These are phyloP conservation scores for Netelia inedita DNA, from an alignment of 2,888 invertebrate species.

Conservation along the genomic window DNA sequence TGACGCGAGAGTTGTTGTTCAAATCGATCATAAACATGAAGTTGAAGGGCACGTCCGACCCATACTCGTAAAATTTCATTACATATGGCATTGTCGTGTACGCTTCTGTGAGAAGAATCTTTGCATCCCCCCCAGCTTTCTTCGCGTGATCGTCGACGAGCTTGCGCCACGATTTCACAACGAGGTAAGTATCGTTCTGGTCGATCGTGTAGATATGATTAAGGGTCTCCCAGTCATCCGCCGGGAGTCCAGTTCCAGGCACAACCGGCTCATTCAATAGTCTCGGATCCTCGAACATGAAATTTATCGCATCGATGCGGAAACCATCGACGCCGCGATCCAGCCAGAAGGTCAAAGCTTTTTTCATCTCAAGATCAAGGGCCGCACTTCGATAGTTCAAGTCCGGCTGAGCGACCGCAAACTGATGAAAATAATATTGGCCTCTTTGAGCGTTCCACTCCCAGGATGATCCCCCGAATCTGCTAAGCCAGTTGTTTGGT, in stretches of 20 bases:
- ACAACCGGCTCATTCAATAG: conserved; percentile 80
- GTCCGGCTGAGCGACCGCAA: conserved; percentile 88
- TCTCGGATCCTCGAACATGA: conserved; percentile 77
- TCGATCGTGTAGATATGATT: conserved; percentile 83
- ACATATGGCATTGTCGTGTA: conserved; percentile 86
- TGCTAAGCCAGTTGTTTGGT: conserved; percentile 86
- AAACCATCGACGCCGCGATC: conserved; percentile 88
- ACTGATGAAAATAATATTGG: conserved; percentile 88
- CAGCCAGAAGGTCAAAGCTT: conserved; percentile 87
- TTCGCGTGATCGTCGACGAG: conserved; percentile 87
- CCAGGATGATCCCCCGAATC: conserved; percentile 86
- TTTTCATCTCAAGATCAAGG: conserved; percentile 86
- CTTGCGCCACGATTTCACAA: conserved; percentile 87
- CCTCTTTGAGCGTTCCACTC: conserved; percentile 87
- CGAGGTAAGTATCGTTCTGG: conserved; percentile 81
- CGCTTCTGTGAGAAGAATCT: conserved; percentile 88
- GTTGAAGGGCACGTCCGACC: conserved; percentile 88
- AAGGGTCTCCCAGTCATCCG: conserved; percentile 79
- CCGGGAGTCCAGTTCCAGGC: conserved; percentile 71
- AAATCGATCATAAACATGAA: conserved; percentile 87
- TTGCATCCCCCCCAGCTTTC: conserved; percentile 77
- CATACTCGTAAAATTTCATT: conserved; percentile 85
- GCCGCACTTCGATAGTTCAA: conserved; percentile 87
- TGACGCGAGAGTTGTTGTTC: conserved; percentile 85
- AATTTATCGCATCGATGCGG: conserved; percentile 86